Percentiles rank a stretch among this genome's conserved stretches.
phyloP scores from a whole-genome alignment of 2,888 invertebrate species.

The Diplazon laetatorius region DNA sequence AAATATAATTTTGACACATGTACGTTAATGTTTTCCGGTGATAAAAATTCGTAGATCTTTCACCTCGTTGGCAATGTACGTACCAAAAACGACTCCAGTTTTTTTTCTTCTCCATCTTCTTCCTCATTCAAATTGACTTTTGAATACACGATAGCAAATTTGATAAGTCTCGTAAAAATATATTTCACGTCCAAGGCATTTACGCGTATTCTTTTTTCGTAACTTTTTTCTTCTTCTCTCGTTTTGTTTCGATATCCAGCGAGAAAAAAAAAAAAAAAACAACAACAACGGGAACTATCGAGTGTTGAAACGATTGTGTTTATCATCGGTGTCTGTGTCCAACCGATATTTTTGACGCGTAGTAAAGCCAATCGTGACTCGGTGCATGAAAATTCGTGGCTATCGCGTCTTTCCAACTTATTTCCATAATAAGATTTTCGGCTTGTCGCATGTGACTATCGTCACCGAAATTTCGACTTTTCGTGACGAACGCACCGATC shows the following conservation, averaged over 20 bases:
- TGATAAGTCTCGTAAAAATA: no score
- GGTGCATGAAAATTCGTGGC: conserved; percentile 70
- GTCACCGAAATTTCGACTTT: conserved; percentile 67
- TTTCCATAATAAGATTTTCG: conserved; percentile 69
- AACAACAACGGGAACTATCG: neutral
- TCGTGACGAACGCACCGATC: conserved; percentile 65
- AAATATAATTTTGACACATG: no score
- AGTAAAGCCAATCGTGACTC: conserved; percentile 74
- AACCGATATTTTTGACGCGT: conserved; percentile 71
- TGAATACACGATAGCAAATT: no score
- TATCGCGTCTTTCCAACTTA: conserved; percentile 74
- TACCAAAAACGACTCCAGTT: no score
- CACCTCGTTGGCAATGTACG: no score
- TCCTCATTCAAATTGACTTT: no score
- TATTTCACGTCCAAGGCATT: no score
- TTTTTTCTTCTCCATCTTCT: no score
- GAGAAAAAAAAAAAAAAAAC: neutral
- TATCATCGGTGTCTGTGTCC: conserved; percentile 68
- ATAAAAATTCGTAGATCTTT: no score
- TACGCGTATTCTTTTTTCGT: no score
- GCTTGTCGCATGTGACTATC: conserved; percentile 60
- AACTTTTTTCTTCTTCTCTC: no score
- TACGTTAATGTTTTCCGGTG: no score
- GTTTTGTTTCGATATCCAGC: neutral
- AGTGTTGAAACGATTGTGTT: neutral